Conservation (phyloP, 1,140 invertebrate genomes). For the Halesus radiatus region DNA sequence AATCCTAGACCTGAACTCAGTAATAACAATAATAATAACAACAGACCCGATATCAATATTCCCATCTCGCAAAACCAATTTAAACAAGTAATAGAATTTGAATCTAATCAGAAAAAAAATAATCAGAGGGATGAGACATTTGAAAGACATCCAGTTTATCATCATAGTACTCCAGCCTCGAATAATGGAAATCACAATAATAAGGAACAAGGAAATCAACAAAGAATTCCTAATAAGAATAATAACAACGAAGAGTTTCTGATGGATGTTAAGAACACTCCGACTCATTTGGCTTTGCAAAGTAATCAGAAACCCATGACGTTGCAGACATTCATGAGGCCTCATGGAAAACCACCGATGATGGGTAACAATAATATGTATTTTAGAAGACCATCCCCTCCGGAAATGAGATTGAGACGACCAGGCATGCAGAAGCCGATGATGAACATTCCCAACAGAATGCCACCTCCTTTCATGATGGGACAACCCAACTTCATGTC, state of each 20-base stretch:
- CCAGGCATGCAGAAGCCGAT: constrained; percentile 60
- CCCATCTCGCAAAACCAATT: constrained; percentile 65
- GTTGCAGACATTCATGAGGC: constrained; percentile 66
- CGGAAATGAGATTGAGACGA: constrained; percentile 66
- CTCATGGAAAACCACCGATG: constrained; percentile 59
- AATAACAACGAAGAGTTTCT: constrained; percentile 62
- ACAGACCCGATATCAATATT: constrained; percentile 64
- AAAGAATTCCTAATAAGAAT: constrained; percentile 34
- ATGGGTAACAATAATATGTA: constrained; percentile 60
- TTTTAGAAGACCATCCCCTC: constrained; percentile 64
- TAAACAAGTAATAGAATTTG: constrained; percentile 66
- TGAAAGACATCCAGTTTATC: constrained; percentile 57
- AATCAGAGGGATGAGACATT: constrained; percentile 52
- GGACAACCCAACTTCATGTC: constrained; percentile 60
- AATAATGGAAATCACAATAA: background rate
- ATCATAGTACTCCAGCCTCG: constrained; percentile 60
- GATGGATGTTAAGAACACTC: constrained; percentile 61
- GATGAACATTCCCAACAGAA: constrained; percentile 60
- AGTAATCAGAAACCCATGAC: constrained; percentile 66
- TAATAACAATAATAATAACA: too few species aligned
- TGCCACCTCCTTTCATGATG: constrained; percentile 63
- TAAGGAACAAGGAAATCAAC: constrained; percentile 15
- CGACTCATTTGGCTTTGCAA: constrained; percentile 61
- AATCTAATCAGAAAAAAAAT: constrained; percentile 60
- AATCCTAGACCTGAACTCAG: constrained; percentile 60